phyloP scores from a whole-genome alignment of 2,797 vertebrate genomes.

The Mus spretus region DNA sequence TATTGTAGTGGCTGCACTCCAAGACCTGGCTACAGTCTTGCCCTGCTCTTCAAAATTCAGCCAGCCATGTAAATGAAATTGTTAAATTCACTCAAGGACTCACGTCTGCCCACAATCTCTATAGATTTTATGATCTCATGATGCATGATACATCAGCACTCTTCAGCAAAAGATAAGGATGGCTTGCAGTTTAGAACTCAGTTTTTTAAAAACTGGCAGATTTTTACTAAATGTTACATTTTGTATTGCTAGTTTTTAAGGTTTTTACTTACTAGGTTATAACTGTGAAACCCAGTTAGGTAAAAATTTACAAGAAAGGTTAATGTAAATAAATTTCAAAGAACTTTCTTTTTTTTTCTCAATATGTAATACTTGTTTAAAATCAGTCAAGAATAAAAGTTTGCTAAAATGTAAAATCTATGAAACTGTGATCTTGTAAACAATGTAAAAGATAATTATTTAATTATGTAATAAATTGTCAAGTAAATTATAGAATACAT shows the following conservation, averaged over 20 bases:
- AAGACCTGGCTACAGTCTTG: conserved; percentile 57
- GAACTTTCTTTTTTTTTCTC: conserved; percentile 21
- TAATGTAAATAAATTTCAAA: conserved; percentile 6
- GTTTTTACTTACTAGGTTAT: background rate
- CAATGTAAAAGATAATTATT: background rate
- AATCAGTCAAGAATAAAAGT: background rate
- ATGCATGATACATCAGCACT: background rate
- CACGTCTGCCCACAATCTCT: background rate
- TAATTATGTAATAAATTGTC: background rate
- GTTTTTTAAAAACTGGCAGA: background rate
- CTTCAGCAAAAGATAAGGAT: conserved; percentile 18
- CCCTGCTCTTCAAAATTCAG: conserved; percentile 58
- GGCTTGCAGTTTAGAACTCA: background rate
- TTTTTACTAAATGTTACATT: background rate
- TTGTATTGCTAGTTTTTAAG: conserved; percentile 11
- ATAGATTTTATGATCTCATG: conserved; percentile 48
- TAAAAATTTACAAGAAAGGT: background rate
- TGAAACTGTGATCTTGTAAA: background rate
- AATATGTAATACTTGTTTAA: conserved; percentile 36
- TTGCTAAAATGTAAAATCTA: background rate
- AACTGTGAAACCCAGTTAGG: background rate
- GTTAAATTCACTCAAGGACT: conserved; percentile 58
- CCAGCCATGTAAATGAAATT: conserved; percentile 34
- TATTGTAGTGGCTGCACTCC: conserved; percentile 58
- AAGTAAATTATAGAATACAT: no score